phyloP scores from a whole-genome alignment of 2,113 vertebrate species.

The Leptosomus discolor region DNA sequence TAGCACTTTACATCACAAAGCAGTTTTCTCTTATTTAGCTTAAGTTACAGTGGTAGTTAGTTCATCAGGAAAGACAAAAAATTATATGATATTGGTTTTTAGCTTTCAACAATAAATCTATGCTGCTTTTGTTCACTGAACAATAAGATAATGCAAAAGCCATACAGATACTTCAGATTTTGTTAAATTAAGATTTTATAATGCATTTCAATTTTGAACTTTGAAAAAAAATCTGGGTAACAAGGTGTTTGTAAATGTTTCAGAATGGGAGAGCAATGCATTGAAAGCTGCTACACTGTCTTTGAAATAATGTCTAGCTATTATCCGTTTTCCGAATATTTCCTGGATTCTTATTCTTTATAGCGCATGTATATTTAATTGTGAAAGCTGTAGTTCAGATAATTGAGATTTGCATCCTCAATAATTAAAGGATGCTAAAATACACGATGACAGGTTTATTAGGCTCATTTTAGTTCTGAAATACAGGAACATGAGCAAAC shows the following conservation, averaged over 20 bases:
- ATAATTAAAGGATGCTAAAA: neutral
- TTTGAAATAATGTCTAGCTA: neutral
- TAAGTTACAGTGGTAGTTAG: slow-evolving; percentile 2
- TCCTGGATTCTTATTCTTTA: neutral
- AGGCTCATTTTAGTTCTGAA: slow-evolving; percentile 13
- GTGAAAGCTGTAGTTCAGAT: neutral
- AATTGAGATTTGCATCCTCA: neutral
- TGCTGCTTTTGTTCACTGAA: neutral
- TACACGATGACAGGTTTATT: neutral
- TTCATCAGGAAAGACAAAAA: neutral
- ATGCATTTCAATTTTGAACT: neutral
- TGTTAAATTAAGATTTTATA: neutral
- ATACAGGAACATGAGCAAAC: neutral
- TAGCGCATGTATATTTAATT: neutral
- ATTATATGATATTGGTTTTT: neutral
- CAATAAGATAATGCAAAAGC: neutral
- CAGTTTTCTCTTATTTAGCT: slow-evolving; percentile 53
- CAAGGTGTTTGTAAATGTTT: slow-evolving; percentile 19
- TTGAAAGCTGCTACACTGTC: neutral
- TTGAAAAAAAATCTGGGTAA: neutral
- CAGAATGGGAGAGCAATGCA: neutral
- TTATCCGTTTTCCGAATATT: neutral
- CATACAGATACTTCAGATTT: neutral
- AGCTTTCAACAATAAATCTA: neutral
- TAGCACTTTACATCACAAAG: slow-evolving; percentile 77